phyloP scores from a whole-genome alignment of 1,140 invertebrate species.

The Macrotrachela quadricornifera region DNA sequence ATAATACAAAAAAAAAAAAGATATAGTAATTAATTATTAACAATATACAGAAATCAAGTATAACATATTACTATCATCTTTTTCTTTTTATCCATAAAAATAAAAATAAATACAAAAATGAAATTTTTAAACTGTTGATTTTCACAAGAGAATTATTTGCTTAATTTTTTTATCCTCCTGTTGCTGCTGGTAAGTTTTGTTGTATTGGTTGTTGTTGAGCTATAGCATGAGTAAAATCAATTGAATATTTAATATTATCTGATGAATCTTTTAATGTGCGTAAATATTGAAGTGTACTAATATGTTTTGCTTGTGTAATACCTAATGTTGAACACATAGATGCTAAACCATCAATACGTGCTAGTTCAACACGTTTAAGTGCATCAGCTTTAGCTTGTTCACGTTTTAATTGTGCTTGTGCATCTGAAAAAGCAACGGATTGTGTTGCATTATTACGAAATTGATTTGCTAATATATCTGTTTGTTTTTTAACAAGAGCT shows the following conservation, averaged over 20 bases:
- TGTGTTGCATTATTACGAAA: constrained; percentile 15
- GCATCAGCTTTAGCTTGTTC: constrained; percentile 15
- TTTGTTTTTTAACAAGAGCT: constrained; percentile 16
- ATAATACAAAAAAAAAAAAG: too few relatives aligned
- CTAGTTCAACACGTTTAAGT: constrained; percentile 15
- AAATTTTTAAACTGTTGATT: too few relatives aligned
- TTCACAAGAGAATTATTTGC: too few relatives aligned
- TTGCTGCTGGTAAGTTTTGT: too few relatives aligned
- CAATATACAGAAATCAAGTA: too few relatives aligned
- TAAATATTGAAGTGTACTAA: constrained; percentile 21
- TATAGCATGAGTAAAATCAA: constrained; percentile 13
- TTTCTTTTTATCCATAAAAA: too few relatives aligned
- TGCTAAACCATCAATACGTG: constrained; percentile 15
- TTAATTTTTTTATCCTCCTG: too few relatives aligned
- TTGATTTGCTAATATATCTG: constrained; percentile 9
- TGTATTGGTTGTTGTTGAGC: too few relatives aligned
- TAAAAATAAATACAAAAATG: too few relatives aligned
- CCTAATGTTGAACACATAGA: constrained; percentile 12
- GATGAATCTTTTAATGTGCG: constrained; percentile 14
- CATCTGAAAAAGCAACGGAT: constrained; percentile 13
- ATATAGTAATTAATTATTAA: too few relatives aligned
- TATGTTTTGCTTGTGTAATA: constrained; percentile 14
- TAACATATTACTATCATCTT: too few relatives aligned
- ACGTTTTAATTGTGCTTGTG: constrained; percentile 11
- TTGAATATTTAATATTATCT: constrained; percentile 16